A percentile compares a stretch with the other conserved stretches of the same genome.
Evolutionary conservation across 2,888 invertebrate species (phyloP).

Genomic region (Branchipolynoe longqiensis): DNA sequence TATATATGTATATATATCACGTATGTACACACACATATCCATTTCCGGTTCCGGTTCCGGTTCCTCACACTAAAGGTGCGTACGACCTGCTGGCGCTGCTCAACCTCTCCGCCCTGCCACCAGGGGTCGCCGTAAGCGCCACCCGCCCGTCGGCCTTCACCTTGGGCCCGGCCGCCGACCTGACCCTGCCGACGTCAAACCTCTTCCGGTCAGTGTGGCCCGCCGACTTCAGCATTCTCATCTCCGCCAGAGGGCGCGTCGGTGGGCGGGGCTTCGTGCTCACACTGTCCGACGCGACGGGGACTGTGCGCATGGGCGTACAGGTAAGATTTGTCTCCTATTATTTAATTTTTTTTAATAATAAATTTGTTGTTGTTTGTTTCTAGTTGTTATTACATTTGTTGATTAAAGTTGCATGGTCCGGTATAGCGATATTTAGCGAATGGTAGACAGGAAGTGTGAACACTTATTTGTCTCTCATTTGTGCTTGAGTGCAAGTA

Average conservation of each 20-base stretch:
- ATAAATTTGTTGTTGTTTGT: too few relatives aligned
- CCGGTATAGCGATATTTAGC: too few relatives aligned
- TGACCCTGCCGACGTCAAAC: slow-evolving; percentile 71
- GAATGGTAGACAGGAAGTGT: too few relatives aligned
- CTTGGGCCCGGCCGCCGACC: slow-evolving; percentile 71
- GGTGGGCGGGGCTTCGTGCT: slow-evolving; percentile 71
- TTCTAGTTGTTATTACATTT: too few relatives aligned
- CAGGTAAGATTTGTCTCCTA: too few relatives aligned
- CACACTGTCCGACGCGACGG: slow-evolving; percentile 72
- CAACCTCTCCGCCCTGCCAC: slow-evolving; percentile 72
- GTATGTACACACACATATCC: too few relatives aligned
- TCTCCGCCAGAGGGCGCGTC: slow-evolving; percentile 69
- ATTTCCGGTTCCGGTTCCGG: too few relatives aligned
- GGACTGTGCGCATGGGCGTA: neutral
- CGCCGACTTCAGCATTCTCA: slow-evolving; percentile 72
- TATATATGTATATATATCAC: too few relatives aligned
- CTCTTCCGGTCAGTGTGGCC: slow-evolving; percentile 73
- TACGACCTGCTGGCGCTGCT: slow-evolving; percentile 71
- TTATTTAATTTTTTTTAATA: too few relatives aligned
- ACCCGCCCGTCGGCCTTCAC: slow-evolving; percentile 70
- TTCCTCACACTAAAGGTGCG: slow-evolving; percentile 66
- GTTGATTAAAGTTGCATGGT: too few relatives aligned
- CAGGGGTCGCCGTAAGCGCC: slow-evolving; percentile 70
- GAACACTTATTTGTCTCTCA: too few relatives aligned
- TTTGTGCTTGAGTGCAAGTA: too few relatives aligned